These are phyloP conservation scores for Abramis brama DNA, from an alignment of 2,113 vertebrate species.

Conservation along the genomic window DNA sequence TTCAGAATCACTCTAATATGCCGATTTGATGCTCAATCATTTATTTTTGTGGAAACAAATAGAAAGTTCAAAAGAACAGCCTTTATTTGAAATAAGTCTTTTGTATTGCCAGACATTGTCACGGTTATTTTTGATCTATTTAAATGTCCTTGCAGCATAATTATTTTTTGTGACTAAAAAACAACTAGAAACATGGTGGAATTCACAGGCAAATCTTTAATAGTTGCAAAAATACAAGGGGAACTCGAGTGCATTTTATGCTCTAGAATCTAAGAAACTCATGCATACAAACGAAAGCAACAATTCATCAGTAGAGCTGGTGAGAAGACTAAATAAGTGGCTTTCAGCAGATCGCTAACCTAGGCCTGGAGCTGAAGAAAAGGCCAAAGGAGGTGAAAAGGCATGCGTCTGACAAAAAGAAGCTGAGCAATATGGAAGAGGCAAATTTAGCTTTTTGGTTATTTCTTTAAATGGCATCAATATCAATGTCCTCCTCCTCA, in stretches of 20 bases:
- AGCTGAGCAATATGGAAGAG: conserved; percentile 48
- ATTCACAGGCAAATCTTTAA: conserved; percentile 75
- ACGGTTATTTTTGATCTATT: too few species aligned
- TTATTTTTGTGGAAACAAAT: not conserved
- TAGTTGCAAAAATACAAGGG: conserved; percentile 74
- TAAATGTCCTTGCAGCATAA: too few species aligned
- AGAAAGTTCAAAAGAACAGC: not conserved
- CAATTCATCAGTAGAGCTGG: conserved; percentile 48
- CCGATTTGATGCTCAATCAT: not conserved
- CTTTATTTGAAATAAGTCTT: not conserved
- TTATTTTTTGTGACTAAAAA: not conserved
- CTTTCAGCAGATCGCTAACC: conserved; percentile 49
- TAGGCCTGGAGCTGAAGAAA: conserved; percentile 45
- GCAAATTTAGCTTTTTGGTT: conserved; percentile 36
- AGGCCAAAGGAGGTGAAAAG: conserved; percentile 41
- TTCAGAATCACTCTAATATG: not conserved
- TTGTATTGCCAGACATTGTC: too few species aligned
- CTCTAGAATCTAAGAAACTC: conserved; percentile 53
- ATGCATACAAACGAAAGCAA: conserved; percentile 61
- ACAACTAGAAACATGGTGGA: not conserved
- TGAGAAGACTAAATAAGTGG: conserved; percentile 46
- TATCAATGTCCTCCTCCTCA: conserved; percentile 96
- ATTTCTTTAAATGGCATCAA: conserved; percentile 91
- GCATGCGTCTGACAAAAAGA: conserved; percentile 51
- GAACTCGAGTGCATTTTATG: conserved; percentile 64